These are phyloP conservation scores for Otus sunia DNA, from an alignment of 2,113 vertebrate genomes.

Conservation along the genomic window DNA sequence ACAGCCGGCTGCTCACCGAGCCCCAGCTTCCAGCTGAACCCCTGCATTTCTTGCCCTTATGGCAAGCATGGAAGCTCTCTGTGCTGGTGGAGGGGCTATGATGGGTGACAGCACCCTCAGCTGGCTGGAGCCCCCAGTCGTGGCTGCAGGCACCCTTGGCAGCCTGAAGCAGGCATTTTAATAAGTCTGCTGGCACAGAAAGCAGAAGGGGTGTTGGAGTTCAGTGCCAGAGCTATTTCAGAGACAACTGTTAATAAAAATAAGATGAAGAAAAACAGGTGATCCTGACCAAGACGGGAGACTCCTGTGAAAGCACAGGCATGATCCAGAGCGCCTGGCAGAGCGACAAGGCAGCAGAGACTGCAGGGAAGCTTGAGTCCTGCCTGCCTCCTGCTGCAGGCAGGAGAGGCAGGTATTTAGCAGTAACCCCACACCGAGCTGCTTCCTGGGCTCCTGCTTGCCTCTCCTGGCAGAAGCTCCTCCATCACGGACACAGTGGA, in stretches of 20 bases:
- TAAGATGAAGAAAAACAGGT: neutral
- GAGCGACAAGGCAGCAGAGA: neutral
- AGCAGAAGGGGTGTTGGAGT: neutral
- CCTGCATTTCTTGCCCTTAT: neutral
- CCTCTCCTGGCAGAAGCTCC: neutral
- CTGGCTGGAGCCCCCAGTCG: no score
- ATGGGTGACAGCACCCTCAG: neutral
- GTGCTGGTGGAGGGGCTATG: neutral
- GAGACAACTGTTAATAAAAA: neutral
- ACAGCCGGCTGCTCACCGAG: neutral
- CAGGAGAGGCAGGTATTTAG: neutral
- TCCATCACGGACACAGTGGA: fast-evolving
- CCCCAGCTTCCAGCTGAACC: neutral
- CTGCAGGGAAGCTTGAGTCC: fast-evolving
- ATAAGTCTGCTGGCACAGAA: neutral
- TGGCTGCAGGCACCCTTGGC: fast-evolving
- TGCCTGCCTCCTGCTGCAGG: neutral
- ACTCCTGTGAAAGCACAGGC: neutral
- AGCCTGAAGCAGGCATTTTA: fast-evolving
- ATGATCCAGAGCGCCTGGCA: fast-evolving
- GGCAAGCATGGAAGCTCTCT: neutral
- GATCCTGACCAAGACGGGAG: neutral
- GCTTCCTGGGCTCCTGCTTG: neutral
- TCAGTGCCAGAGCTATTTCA: neutral
- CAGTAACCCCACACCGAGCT: neutral